Conservation (phyloP, 2,113 vertebrate genomes). For the Acinonyx jubatus region DNA sequence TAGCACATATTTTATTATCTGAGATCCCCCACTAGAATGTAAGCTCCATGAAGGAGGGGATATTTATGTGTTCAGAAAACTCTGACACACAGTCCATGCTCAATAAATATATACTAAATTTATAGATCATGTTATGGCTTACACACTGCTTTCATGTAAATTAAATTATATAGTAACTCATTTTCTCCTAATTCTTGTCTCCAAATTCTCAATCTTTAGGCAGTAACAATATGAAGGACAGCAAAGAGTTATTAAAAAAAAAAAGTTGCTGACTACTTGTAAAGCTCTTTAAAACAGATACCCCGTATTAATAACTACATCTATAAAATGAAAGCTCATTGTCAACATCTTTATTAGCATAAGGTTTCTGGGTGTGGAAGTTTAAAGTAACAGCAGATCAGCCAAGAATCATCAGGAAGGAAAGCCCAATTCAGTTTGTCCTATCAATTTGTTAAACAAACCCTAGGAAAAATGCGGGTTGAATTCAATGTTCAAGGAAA, state of each 20-base stretch:
- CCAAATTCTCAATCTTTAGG: not conserved
- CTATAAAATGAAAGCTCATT: not conserved
- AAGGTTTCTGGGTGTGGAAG: conserved; percentile 40
- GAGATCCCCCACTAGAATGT: not conserved
- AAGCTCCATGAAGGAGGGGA: not conserved
- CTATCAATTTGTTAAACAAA: not conserved
- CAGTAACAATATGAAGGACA: not conserved
- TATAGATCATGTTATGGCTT: not conserved
- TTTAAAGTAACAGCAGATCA: not conserved
- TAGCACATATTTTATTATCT: not conserved
- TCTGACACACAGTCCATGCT: not conserved
- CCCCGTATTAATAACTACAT: not conserved
- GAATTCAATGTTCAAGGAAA: conserved; percentile 6
- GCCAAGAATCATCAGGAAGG: not conserved
- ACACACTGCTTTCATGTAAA: not conserved
- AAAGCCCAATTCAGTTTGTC: not conserved
- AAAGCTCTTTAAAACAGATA: conserved; percentile 37
- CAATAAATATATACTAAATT: conserved; percentile 28
- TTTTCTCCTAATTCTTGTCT: not conserved
- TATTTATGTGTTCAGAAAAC: conserved; percentile 33
- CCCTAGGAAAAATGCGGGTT: not conserved
- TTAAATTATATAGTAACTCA: not conserved
- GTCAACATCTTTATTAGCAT: conserved; percentile 53
- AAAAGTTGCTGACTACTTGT: conserved; percentile 8
- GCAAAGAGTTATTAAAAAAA: not conserved